Evolutionary conservation across 2,888 invertebrate species (phyloP).

Genomic region (Bruchidius siliquastri): DNA sequence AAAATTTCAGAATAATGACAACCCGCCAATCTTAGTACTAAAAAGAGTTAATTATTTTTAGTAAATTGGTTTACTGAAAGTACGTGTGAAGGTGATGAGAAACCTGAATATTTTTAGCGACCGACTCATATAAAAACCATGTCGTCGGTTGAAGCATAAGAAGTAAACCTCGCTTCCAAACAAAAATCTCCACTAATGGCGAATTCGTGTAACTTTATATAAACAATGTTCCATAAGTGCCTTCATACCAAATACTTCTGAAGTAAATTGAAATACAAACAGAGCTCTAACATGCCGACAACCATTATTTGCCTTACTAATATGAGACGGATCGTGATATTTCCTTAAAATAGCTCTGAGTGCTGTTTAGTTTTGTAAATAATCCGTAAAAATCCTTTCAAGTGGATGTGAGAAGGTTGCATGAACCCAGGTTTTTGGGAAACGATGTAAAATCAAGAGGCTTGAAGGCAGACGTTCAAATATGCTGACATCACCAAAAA

Average conservation of each 20-base stretch:
- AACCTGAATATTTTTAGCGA: background rate
- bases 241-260: constrained; percentile 27
- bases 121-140: background rate
- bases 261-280: constrained; percentile 39
- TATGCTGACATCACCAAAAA: background rate
- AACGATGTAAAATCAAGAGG: background rate
- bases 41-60: too few relatives aligned
- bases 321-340: background rate
- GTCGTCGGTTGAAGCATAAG: background rate
- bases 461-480: background rate
- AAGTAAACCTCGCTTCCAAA: background rate
- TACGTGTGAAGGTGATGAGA: too few relatives aligned
- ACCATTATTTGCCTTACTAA: constrained; percentile 1
- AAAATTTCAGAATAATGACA: too few relatives aligned
- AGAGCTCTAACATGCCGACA: constrained; percentile 25
- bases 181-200: constrained; percentile 16
- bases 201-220: constrained; percentile 33
- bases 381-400: background rate
- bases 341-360: background rate
- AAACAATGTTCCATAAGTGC: constrained; percentile 29
- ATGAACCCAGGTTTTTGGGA: background rate
- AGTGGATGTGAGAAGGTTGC: background rate
- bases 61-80: too few relatives aligned
- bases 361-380: background rate
- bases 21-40: too few relatives aligned